Evolutionary conservation across 2,888 invertebrate genomes (phyloP), one percentile per base, ranked within the genome.

Genomic region (Ischnus inquisitorius): DNA sequence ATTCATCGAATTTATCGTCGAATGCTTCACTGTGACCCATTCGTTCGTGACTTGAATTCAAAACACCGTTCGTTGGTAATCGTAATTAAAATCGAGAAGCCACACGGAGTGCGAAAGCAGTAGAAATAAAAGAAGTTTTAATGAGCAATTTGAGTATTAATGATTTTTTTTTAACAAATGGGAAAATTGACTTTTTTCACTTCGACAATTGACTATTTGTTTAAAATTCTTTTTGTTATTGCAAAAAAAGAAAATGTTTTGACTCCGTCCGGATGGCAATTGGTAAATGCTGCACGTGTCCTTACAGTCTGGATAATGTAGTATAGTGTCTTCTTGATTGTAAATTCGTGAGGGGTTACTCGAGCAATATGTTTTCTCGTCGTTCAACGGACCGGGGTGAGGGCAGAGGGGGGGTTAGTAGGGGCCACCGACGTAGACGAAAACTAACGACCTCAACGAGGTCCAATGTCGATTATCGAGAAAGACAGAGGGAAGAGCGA

Each of bases 381-480:
- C 60, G 57, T 46, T 28, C 16, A 28, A 60, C 57, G 3, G 57
- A 60, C 25, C 28, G 57, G 1, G 46, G 14, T 8, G 12, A 12
- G 6, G 46, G 46, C 5, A 34, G n/a, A 46, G 67, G 28, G 41
- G 16, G 46, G 67, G 60, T n/a, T n/a, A n/a, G n/a, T n/a, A n/a
- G 72, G 68, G 76, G 60, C 71, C 54, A 79, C 74, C 75, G 74
- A 19, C 46, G 74, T 51, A 72, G 74, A 41, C 51, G 54, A 72
- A 72, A 25, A 75, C 67, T 83, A 80, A 84, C 83, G 72, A 84
- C 83, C 80, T 72, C 80, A 80, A 80, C 65, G 76, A 84, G 67
- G 83, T 80, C 64, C 80, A 69, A 79, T 57, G 51, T 62, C 83
- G 83, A 83, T 83, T 83, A 83, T 74, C 83, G 77, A 77, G 67